Percentiles rank a stretch among this genome's conserved stretches.
Evolutionary conservation across 1,140 invertebrate species (phyloP).

Genomic region (Magallana ariakensis): DNA sequence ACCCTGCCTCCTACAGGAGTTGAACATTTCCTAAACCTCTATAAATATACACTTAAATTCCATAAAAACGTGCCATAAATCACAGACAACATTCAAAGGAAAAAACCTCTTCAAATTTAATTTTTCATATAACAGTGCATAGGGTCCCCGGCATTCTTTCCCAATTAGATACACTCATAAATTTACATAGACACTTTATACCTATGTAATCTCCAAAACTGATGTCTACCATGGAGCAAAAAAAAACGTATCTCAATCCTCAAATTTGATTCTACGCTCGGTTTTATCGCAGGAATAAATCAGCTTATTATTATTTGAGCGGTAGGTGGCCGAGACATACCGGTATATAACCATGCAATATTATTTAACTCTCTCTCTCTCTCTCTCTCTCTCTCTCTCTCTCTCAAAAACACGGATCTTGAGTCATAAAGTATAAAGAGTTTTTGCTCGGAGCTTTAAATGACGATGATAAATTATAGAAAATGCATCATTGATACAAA

Average conservation of each 20-base stretch:
- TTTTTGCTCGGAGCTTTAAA: conserved; percentile 26
- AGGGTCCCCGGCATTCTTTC: conserved; percentile 1
- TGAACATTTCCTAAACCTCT: conserved; percentile 4
- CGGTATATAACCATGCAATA: not conserved
- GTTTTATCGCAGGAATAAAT: conserved; percentile 24
- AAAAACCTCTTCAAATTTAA: not conserved
- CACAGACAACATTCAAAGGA: not conserved
- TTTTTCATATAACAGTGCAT: not conserved
- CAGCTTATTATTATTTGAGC: conserved; percentile 27
- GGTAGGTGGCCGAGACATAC: conserved; percentile 13
- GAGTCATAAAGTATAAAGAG: conserved; percentile 18
- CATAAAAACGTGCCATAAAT: not conserved
- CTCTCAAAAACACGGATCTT: not conserved
- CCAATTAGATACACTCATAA: conserved; percentile 13
- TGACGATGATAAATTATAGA: conserved; percentile 38
- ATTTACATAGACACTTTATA: conserved; percentile 30
- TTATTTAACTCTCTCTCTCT: not conserved
- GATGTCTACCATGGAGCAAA: conserved; percentile 18
- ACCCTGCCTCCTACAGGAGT: not conserved
- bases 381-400: conserved; percentile 27
- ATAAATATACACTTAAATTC: conserved; percentile 1
- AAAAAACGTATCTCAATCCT: not conserved
- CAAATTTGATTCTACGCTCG: conserved; percentile 12
- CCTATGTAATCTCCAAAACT: conserved; percentile 9
- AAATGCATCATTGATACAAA: conserved; percentile 38